Conservation (phyloP, 2,113 vertebrate genomes). For the Triplophysa rosa region DNA sequence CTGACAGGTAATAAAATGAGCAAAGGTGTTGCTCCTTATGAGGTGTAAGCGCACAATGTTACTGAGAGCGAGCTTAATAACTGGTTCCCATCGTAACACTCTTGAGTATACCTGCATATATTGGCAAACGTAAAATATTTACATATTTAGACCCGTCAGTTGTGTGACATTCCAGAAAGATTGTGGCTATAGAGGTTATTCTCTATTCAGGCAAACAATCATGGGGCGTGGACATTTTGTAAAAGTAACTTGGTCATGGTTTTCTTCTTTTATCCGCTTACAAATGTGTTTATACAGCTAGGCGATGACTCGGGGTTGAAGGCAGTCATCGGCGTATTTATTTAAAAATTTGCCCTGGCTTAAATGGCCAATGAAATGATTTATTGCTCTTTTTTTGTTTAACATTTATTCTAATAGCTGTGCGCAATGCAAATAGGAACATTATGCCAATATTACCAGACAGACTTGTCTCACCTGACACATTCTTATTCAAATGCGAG, state of each 20-base stretch:
- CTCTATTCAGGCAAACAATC: no score
- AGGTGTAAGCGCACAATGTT: background rate
- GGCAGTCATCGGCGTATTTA: no score
- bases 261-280: background rate
- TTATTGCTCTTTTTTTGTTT: no score
- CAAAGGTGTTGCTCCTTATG: background rate
- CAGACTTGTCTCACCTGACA: background rate
- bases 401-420: no score
- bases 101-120: background rate
- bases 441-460: background rate
- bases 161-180: background rate
- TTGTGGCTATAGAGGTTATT: no score
- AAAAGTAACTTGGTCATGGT: no score
- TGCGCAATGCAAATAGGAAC: background rate
- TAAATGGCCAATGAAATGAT: no score
- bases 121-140: background rate
- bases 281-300: background rate
- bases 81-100: conserved; percentile 27
- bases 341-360: no score
- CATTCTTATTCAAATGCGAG: background rate
- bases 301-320: no score
- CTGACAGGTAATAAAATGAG: conserved; percentile 35
- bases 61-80: background rate
- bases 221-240: no score
- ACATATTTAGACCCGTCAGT: background rate